These are phyloP conservation scores for Homalodisca vitripennis DNA, from an alignment of 1,140 invertebrate species.

Conservation along the genomic window DNA sequence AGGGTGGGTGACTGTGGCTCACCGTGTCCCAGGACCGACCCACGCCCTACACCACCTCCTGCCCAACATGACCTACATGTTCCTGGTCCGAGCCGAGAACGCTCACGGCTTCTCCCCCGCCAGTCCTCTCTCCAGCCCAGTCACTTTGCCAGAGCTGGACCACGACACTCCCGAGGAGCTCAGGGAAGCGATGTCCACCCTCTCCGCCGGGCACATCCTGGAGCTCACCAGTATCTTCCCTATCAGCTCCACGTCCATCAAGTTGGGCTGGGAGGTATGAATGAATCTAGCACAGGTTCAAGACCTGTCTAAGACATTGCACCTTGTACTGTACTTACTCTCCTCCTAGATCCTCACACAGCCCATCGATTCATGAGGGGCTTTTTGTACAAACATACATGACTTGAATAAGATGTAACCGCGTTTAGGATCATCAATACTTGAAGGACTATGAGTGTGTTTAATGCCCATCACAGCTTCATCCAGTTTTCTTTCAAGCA, in stretches of 20 bases:
- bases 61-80: constrained; percentile 77
- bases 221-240: constrained; percentile 76
- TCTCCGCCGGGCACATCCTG: constrained; percentile 70
- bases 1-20: constrained; percentile 61
- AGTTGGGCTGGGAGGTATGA: constrained; percentile 77
- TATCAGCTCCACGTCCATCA: constrained; percentile 76
- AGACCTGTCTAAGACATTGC: no score
- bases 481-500: no score
- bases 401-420: no score
- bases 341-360: no score
- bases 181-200: constrained; percentile 63
- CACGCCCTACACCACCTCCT: constrained; percentile 65
- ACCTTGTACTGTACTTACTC: no score
- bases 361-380: no score
- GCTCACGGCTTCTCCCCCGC: constrained; percentile 73
- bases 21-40: constrained; percentile 58
- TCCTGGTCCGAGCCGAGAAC: constrained; percentile 83
- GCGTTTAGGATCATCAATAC: no score
- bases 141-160: constrained; percentile 51
- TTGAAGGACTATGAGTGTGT: no score
- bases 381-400: no score
- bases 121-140: constrained; percentile 64
- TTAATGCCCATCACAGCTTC: no score
- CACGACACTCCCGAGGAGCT: constrained; percentile 50
- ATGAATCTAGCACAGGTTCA: not conserved